Conservation (phyloP, 1,140 invertebrate genomes). For the Hyposmocoma kahamanoa region DNA sequence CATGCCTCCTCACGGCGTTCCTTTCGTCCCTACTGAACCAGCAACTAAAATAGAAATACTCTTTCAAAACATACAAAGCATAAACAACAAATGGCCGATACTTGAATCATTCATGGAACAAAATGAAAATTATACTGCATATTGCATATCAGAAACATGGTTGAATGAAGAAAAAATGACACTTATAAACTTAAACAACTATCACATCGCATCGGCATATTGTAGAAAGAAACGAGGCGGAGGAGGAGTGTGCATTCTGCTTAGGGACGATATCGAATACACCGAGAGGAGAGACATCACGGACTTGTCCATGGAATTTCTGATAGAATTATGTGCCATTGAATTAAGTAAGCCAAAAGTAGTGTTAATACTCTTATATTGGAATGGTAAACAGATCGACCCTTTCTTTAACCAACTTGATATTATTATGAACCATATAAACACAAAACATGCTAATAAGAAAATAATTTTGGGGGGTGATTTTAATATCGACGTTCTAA, state of each 20-base stretch:
- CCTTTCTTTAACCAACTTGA: neutral
- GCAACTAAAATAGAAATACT: neutral
- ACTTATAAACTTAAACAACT: neutral
- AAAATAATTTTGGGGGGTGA: neutral
- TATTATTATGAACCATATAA: neutral
- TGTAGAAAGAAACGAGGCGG: neutral
- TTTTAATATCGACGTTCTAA: neutral
- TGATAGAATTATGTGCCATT: neutral
- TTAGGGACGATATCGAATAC: neutral
- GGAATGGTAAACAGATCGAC: neutral
- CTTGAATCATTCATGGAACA: neutral
- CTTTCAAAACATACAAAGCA: conserved; percentile 4
- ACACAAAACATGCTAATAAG: neutral
- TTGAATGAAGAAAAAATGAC: neutral
- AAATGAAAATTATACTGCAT: too few species aligned
- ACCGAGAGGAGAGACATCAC: neutral
- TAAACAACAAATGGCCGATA: neutral
- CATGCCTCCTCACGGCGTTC: too few species aligned
- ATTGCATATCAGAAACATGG: conserved; percentile 1
- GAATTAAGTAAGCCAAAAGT: neutral
- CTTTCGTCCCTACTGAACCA: too few species aligned
- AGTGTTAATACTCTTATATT: neutral
- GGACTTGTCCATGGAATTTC: neutral
- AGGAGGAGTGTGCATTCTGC: neutral
- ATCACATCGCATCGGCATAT: neutral